Percentiles rank a stretch among this genome's conserved stretches.
These are phyloP conservation scores for Ophioderma brevispina DNA, from an alignment of 35 echinoderm and acorn worm genomes.

Conservation along the genomic window DNA sequence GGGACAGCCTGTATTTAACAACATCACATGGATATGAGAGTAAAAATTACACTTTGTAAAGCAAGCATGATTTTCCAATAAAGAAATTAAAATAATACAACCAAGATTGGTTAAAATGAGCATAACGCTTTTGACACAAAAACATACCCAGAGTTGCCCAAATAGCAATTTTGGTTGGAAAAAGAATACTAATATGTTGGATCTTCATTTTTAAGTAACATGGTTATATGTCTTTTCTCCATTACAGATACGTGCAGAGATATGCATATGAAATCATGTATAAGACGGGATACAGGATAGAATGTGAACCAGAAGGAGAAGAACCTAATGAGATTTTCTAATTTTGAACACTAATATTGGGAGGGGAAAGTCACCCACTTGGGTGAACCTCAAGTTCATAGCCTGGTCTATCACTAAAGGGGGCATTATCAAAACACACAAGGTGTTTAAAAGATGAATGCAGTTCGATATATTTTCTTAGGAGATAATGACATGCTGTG, in stretches of 20 bases:
- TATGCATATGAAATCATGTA: slow-evolving; percentile 30
- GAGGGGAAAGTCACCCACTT: too few species aligned
- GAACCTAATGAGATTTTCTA: not conserved
- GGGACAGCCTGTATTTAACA: not conserved
- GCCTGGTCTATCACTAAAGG: too few species aligned
- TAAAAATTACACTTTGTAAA: not conserved
- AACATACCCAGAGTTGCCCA: too few species aligned
- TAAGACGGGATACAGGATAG: not conserved
- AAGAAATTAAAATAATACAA: not conserved
- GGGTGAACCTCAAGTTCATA: too few species aligned
- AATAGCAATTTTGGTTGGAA: not conserved
- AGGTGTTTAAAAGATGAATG: too few species aligned
- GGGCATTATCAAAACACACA: too few species aligned
- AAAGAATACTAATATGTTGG: not conserved
- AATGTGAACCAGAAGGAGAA: not conserved
- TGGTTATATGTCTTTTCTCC: not conserved
- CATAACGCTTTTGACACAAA: not conserved
- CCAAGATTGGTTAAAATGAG: too few species aligned
- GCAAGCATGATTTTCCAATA: too few species aligned
- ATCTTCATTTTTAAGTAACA: not conserved
- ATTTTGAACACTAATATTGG: not conserved
- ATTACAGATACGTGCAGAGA: not conserved
- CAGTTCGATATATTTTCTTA: too few species aligned
- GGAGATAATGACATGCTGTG: too few species aligned
- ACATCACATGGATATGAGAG: too few species aligned